Percentiles rank a stretch among this genome's conserved stretches.
Conservation (phyloP, 2,797 vertebrate species). For the Champsocephalus esox region DNA sequence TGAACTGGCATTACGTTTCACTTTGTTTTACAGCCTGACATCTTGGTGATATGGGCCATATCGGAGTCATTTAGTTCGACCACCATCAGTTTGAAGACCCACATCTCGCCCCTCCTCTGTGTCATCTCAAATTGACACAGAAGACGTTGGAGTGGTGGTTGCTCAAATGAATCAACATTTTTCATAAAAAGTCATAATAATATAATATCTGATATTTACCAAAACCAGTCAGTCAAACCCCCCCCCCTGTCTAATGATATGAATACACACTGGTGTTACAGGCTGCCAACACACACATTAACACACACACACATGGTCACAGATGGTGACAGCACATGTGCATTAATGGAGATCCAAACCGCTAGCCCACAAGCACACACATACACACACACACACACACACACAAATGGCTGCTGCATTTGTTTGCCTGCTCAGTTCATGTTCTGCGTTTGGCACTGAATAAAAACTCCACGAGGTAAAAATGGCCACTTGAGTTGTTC, state of each 20-base stretch:
- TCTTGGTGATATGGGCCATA: background rate
- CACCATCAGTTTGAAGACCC: background rate
- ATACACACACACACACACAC: background rate
- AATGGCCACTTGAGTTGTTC: slow-evolving; percentile 52
- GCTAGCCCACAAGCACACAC: background rate
- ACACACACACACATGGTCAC: slow-evolving; percentile 12
- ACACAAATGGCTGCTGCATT: slow-evolving; percentile 74
- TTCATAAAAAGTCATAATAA: background rate
- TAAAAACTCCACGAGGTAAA: slow-evolving; percentile 56
- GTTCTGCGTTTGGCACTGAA: slow-evolving; percentile 60
- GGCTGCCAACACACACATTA: slow-evolving; percentile 21
- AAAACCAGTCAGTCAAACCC: slow-evolving; percentile 56
- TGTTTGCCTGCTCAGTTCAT: slow-evolving; percentile 66
- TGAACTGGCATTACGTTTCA: background rate
- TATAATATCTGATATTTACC: background rate
- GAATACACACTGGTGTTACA: slow-evolving; percentile 40
- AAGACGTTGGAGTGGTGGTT: background rate
- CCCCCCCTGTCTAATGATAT: background rate
- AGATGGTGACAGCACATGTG: slow-evolving; percentile 10
- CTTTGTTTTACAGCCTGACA: background rate
- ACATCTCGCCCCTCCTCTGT: background rate
- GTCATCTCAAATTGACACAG: background rate
- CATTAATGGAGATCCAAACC: slow-evolving; percentile 4
- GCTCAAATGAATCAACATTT: background rate
- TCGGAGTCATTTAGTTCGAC: background rate